phyloP scores from a whole-genome alignment of 2,113 vertebrate species.

The Dicerorhinus sumatrensis region DNA sequence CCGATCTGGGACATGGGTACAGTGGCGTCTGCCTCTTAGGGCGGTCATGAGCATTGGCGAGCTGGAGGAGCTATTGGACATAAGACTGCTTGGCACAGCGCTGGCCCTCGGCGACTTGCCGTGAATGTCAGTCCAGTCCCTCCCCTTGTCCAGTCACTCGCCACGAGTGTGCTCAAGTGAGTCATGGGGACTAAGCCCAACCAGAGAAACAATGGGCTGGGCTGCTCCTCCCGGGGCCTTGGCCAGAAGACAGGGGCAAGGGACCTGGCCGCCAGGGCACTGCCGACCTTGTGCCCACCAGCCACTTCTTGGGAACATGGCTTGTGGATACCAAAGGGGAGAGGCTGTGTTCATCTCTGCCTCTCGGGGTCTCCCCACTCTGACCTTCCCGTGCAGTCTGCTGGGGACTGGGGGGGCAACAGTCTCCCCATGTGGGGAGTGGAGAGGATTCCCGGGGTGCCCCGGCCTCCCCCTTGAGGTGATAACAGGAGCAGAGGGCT shows the following conservation, averaged over 20 bases:
- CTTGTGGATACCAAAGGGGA: fast-evolving
- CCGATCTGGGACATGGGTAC: background rate
- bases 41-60: fast-evolving
- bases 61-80: fast-evolving
- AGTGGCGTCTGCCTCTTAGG: background rate
- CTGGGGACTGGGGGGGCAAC: background rate
- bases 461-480: constrained; percentile 31
- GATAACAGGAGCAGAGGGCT: constrained; percentile 5
- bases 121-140: background rate
- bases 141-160: constrained; percentile 50
- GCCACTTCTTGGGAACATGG: background rate
- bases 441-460: constrained; percentile 53
- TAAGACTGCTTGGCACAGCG: fast-evolving
- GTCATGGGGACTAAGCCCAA: constrained; percentile 77
- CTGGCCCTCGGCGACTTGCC: background rate
- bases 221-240: constrained; percentile 54
- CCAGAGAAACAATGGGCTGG: constrained; percentile 77
- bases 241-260: constrained; percentile 30
- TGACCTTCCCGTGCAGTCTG: fast-evolving
- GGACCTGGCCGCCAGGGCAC: constrained; percentile 59
- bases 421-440: constrained; percentile 1
- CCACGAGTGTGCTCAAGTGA: constrained; percentile 53
- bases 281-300: constrained; percentile 16
- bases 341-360: background rate
- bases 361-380: no score